Evolutionary conservation across 1,140 invertebrate genomes (phyloP).

Genomic region (Cecropterus lyciades): DNA sequence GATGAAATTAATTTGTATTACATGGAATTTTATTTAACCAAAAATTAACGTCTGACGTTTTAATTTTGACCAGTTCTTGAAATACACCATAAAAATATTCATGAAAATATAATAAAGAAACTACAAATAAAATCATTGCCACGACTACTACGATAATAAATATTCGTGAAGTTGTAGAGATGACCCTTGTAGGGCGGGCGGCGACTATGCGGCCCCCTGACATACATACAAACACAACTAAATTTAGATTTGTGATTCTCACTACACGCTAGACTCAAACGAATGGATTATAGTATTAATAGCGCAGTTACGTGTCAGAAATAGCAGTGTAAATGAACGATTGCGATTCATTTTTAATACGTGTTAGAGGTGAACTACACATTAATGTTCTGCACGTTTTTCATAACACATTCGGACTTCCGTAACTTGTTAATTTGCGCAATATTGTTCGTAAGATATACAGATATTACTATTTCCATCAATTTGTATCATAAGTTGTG

Average conservation of each 20-base stretch:
- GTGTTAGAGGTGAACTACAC: background rate
- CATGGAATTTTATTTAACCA: too few species aligned
- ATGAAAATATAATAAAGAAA: background rate
- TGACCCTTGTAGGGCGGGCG: constrained; percentile 75
- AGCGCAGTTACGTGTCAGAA: constrained; percentile 52
- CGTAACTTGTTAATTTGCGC: background rate
- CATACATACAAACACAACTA: constrained; percentile 78
- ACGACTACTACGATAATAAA: constrained; percentile 18
- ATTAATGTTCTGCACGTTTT: background rate
- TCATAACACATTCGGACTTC: background rate
- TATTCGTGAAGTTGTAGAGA: constrained; percentile 43
- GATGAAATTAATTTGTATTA: too few species aligned
- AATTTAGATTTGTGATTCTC: constrained; percentile 76
- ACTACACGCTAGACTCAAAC: constrained; percentile 71
- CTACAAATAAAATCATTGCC: constrained; percentile 24
- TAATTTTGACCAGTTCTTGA: too few species aligned
- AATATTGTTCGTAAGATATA: background rate
- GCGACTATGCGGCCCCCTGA: constrained; percentile 70
- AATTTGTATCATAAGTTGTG: too few species aligned
- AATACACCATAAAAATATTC: background rate
- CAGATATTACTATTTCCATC: background rate
- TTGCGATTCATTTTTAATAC: constrained; percentile 38
- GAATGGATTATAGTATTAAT: constrained; percentile 70
- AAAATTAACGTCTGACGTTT: too few species aligned
- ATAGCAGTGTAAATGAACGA: constrained; percentile 58